phyloP scores from a whole-genome alignment of 2,113 vertebrate species.

The Scalopus aquaticus region DNA sequence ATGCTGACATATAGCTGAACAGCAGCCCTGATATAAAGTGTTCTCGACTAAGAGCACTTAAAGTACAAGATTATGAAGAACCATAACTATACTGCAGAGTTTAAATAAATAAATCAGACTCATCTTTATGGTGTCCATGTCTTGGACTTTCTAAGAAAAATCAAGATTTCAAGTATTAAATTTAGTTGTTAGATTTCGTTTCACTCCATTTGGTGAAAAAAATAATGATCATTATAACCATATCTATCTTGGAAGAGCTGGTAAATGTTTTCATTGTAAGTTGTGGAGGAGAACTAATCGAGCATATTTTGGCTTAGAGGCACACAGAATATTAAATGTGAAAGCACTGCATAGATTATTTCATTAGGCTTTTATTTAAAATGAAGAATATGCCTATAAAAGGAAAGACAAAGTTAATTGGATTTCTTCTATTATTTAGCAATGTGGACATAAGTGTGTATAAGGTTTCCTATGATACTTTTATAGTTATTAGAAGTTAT shows the following conservation, averaged over 20 bases:
- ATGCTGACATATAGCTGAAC: constrained; percentile 1
- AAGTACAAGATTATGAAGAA: neutral
- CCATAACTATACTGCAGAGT: neutral
- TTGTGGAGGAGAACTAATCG: constrained; percentile 37
- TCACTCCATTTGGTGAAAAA: constrained; percentile 53
- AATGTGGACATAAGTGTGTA: constrained; percentile 2
- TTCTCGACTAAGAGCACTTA: neutral
- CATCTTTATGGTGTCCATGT: neutral
- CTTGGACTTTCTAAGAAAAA: constrained; percentile 19
- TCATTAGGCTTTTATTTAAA: constrained; percentile 58
- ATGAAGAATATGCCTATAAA: constrained; percentile 54
- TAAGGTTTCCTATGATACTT: constrained; percentile 46
- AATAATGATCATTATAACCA: neutral
- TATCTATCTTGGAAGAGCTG: neutral
- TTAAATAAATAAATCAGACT: constrained; percentile 49
- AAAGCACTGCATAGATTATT: constrained; percentile 45
- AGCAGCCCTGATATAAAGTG: neutral
- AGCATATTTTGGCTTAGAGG: constrained; percentile 52
- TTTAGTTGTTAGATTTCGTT: constrained; percentile 41
- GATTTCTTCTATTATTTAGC: constrained; percentile 65
- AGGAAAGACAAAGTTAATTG: constrained; percentile 62
- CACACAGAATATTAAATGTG: constrained; percentile 57
- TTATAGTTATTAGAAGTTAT: constrained; percentile 41
- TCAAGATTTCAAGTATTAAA: constrained; percentile 50
- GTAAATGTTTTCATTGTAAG: constrained; percentile 40